Percentiles rank a stretch among this genome's conserved stretches.
Conservation (phyloP, 2,113 vertebrate species). For the Engraulis encrasicolus region DNA sequence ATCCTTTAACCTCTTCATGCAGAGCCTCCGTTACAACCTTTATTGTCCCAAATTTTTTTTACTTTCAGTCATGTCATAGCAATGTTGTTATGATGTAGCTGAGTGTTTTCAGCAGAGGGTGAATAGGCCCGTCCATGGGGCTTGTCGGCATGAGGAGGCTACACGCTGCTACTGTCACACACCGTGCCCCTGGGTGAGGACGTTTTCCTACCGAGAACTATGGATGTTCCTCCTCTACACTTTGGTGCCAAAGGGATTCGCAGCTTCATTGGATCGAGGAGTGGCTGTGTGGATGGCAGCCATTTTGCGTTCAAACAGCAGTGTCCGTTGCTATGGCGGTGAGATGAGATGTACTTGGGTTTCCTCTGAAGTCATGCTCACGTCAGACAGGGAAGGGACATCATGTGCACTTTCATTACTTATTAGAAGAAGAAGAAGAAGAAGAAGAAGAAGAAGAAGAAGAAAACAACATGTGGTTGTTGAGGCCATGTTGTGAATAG, state of each 20-base stretch:
- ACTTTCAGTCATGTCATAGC: too few relatives aligned
- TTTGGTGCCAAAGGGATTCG: not conserved
- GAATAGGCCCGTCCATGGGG: too few relatives aligned
- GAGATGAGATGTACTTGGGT: constrained; percentile 22
- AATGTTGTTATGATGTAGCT: too few relatives aligned
- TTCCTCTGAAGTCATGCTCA: constrained; percentile 41
- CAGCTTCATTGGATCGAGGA: not conserved
- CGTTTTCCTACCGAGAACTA: not conserved
- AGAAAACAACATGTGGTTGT: constrained; percentile 28
- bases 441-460: too few relatives aligned
- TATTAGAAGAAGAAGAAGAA: too few relatives aligned
- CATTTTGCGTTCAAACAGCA: not conserved
- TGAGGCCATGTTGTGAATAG: not conserved
- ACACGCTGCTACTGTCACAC: not conserved
- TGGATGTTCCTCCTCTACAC: not conserved
- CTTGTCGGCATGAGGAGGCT: too few relatives aligned
- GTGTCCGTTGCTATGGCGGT: not conserved
- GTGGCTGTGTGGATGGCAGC: not conserved
- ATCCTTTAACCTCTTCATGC: too few relatives aligned
- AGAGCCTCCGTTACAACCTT: too few relatives aligned
- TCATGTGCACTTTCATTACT: constrained; percentile 39
- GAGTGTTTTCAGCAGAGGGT: too few relatives aligned
- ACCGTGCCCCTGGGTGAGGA: not conserved
- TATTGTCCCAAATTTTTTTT: too few relatives aligned
- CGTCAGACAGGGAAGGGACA: constrained; percentile 47